A percentile compares a stretch with the other conserved stretches of the same genome.
Evolutionary conservation across 92 coral and sea anemone species (phyloP).

Genomic region (Isaurus tuberculatus): DNA sequence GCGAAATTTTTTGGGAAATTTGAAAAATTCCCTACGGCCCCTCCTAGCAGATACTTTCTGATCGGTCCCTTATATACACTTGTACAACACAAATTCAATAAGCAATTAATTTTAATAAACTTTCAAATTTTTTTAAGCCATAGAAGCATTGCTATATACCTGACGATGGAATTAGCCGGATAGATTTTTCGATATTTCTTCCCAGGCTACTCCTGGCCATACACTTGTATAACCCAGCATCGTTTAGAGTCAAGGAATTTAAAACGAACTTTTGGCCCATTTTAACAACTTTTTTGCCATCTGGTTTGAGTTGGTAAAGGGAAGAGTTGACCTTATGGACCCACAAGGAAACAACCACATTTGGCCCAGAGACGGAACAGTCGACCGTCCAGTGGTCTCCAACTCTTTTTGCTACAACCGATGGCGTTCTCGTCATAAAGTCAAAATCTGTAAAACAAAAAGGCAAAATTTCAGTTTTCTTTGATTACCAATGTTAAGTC

Average conservation of each 20-base stretch:
- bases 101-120: too few relatives aligned
- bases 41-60: too few relatives aligned
- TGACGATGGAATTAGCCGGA: slow-evolving; percentile 59
- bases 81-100: too few relatives aligned
- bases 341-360: slow-evolving; percentile 59
- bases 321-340: slow-evolving; percentile 30
- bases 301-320: slow-evolving; percentile 48
- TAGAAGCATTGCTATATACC: too few relatives aligned
- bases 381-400: slow-evolving; percentile 59
- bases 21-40: too few relatives aligned
- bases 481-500: not conserved
- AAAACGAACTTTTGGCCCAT: slow-evolving; percentile 49
- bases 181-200: slow-evolving; percentile 51
- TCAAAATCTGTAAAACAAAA: slow-evolving; percentile 58
- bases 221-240: slow-evolving; percentile 75
- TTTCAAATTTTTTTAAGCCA: too few relatives aligned
- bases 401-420: slow-evolving; percentile 45
- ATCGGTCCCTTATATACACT: too few relatives aligned
- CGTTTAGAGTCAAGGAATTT: slow-evolving; percentile 34
- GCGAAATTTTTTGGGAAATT: too few relatives aligned
- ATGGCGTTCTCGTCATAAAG: slow-evolving; percentile 50
- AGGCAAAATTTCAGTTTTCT: not conserved
- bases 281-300: slow-evolving; percentile 51
- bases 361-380: slow-evolving; percentile 63
- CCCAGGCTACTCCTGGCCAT: slow-evolving; percentile 53